Evolutionary conservation across 2,797 vertebrate genomes (phyloP), one percentile per base, ranked within the genome.

Genomic region (Sebastolobus alascanus): DNA sequence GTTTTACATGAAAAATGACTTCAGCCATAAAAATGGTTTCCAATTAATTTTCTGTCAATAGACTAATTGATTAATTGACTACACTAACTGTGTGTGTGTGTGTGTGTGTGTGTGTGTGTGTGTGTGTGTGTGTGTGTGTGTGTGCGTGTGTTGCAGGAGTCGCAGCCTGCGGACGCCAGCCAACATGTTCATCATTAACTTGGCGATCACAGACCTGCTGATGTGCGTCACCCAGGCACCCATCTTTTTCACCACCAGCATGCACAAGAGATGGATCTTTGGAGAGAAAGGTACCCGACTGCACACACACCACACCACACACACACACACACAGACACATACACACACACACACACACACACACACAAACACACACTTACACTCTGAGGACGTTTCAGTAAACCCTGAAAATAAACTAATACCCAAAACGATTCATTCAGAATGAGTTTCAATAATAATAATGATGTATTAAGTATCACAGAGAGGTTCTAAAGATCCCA

Each of bases 221-320:
- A 99, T 99, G 98, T 97, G 97, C 20, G 64, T 96, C 92, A 99
- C 97, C 0, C 98, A 99, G 93, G 91, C 97, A 0, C 98, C 97
- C 1, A 89, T 97, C 77, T 98, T 99, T 94, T 99, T 99, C 88
- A 94, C 92, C 90, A 97, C 95, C 92, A 98, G 97, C 86, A 96
- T 99, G 94, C 93, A 98, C 89, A 98, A 95, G 91, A 96, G 89
- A 71, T 99, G 98, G 98, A 97, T 99, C 92, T 99, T 99, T 90
- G 97, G 97, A 78, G 96, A 98, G 88, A 97, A 97, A 97, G 97
- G 97, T 98, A 79, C 33, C 29, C 29, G 8, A 60, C 58, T 11
- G 8, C 27, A 20, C 55, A 16, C 59, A 33, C n/a, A n/a, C n/a
- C 58, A 10, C n/a, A 58, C 65, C n/a, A 58, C 64, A 11, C 12